These are phyloP conservation scores for Boulengeromyrus knoepffleri DNA, from an alignment of 2,113 vertebrate species.

Conservation along the genomic window DNA sequence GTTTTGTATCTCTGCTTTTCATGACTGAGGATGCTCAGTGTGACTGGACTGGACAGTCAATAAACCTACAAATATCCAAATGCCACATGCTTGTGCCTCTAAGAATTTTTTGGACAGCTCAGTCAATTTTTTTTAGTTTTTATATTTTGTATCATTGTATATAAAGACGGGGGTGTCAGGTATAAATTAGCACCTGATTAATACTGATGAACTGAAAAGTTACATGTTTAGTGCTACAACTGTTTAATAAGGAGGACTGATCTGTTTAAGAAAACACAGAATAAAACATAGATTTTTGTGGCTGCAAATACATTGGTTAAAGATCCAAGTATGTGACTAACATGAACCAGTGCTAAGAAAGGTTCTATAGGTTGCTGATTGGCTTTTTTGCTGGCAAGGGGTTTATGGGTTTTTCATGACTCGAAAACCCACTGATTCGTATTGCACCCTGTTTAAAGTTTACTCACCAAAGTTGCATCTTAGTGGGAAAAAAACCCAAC, in stretches of 20 bases:
- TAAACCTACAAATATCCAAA: neutral
- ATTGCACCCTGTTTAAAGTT: neutral
- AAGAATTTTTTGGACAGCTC: neutral
- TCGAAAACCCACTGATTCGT: neutral
- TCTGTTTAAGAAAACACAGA: neutral
- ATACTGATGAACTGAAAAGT: neutral
- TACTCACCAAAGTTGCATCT: neutral
- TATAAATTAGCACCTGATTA: neutral
- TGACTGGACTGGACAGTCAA: neutral
- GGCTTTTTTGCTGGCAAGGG: neutral
- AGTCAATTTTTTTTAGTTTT: neutral
- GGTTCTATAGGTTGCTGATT: neutral
- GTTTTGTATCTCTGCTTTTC: slow-evolving; percentile 37
- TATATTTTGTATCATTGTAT: neutral
- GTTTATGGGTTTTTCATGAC: neutral
- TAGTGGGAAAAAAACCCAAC: neutral
- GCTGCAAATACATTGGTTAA: neutral
- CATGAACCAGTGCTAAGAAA: neutral
- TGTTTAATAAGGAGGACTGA: neutral
- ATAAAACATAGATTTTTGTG: neutral
- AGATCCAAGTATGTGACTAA: neutral
- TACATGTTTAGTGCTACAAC: neutral
- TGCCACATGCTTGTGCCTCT: neutral
- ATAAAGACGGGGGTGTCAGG: neutral
- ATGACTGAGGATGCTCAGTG: neutral